Conservation (phyloP, 2,888 invertebrate species). For the Eilema depressum region DNA sequence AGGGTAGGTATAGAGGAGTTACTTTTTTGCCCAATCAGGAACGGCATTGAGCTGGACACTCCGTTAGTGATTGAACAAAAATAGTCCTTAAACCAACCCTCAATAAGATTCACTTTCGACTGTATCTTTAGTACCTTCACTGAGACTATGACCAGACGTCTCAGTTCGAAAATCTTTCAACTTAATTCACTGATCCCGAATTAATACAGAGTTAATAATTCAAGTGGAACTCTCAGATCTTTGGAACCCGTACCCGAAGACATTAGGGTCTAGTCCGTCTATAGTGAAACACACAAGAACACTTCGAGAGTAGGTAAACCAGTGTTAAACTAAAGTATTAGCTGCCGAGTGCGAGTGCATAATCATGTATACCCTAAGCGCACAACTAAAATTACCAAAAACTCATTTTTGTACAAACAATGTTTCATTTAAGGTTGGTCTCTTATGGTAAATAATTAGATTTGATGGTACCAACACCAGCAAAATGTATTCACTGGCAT, state of each 20-base stretch:
- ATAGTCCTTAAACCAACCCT: neutral
- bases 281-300: conserved; percentile 1
- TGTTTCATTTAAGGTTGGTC: neutral
- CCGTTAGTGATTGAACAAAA: neutral
- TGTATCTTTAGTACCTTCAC: neutral
- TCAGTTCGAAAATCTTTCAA: conserved; percentile 42
- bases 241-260: neutral
- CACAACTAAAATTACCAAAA: neutral
- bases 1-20: neutral
- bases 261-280: neutral
- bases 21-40: neutral
- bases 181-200: conserved; percentile 40
- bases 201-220: conserved; percentile 23
- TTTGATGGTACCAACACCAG: neutral
- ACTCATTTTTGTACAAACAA: conserved; percentile 1
- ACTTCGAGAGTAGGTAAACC: neutral
- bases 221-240: conserved; percentile 16
- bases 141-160: conserved; percentile 9
- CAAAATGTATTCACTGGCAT: neutral
- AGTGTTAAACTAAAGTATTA: conserved; percentile 10
- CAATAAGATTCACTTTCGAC: conserved; percentile 26
- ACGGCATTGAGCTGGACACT: neutral
- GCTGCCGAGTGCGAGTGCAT: conserved; percentile 17
- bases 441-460: neutral
- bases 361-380: neutral